Evolutionary conservation across 2,113 vertebrate species (phyloP).

Genomic region (Sarotherodon lohbergeri): DNA sequence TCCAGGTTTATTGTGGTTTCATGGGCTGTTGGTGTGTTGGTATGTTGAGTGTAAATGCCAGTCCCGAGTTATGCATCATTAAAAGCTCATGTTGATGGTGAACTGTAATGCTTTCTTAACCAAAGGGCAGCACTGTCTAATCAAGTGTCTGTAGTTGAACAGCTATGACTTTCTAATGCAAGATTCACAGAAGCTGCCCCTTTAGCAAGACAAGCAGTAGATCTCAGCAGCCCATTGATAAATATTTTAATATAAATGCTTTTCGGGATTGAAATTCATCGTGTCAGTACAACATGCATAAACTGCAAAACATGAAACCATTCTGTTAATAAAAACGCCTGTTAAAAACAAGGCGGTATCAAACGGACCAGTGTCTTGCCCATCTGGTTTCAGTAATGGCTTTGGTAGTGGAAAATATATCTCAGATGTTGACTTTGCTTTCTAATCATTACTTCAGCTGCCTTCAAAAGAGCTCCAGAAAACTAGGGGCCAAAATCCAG

Average conservation of each 20-base stretch:
- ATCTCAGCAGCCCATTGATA: not conserved
- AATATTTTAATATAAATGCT: not conserved
- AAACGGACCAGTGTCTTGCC: constrained; percentile 29
- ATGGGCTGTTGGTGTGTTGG: constrained; percentile 22
- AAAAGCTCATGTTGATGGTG: not conserved
- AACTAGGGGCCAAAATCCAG: constrained; percentile 18
- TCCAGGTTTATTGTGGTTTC: constrained; percentile 9
- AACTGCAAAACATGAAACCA: constrained; percentile 45
- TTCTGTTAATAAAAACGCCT: constrained; percentile 48
- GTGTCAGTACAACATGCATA: constrained; percentile 22
- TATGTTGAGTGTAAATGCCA: constrained; percentile 28
- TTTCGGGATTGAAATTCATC: constrained; percentile 9
- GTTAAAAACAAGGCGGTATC: constrained; percentile 57
- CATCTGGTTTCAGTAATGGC: constrained; percentile 66
- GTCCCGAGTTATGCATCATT: constrained; percentile 30
- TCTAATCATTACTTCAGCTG: constrained; percentile 62
- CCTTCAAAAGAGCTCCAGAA: constrained; percentile 49
- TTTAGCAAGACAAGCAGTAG: not conserved
- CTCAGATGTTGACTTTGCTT: constrained; percentile 66
- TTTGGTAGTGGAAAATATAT: constrained; percentile 59
- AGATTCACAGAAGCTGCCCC: not conserved
- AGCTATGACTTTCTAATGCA: not conserved
- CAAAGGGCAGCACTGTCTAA: not conserved
- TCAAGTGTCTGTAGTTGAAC: constrained; percentile 2
- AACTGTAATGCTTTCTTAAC: constrained; percentile 7